phyloP scores from a whole-genome alignment of 2,888 invertebrate genomes.

The Eustalomyia histrio region DNA sequence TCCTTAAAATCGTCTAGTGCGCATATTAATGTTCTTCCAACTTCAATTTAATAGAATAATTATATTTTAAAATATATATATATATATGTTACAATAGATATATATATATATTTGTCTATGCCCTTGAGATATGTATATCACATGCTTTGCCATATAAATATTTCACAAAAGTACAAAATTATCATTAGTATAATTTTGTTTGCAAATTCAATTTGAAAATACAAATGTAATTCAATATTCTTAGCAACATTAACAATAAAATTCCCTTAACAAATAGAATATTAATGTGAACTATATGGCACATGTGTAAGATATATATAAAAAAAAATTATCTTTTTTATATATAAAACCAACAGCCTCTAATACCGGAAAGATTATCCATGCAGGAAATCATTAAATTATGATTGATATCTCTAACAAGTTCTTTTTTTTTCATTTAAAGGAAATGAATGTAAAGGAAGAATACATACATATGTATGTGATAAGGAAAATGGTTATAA shows the following conservation, averaged over 20 bases:
- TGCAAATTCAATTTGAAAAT: slow-evolving; percentile 26
- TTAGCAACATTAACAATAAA: slow-evolving; percentile 42
- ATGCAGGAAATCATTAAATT: slow-evolving; percentile 70
- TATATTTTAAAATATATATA: not conserved
- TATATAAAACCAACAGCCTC: slow-evolving; percentile 30
- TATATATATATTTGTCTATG: no score
- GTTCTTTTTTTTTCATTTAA: slow-evolving; percentile 18
- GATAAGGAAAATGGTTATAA: slow-evolving; percentile 42
- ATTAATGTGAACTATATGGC: not conserved
- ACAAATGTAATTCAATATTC: slow-evolving; percentile 49
- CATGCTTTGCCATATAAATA: not conserved
- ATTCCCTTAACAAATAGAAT: slow-evolving; percentile 26
- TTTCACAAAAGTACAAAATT: not conserved
- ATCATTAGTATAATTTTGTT: not conserved
- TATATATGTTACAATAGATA: no score
- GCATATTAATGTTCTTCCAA: slow-evolving; percentile 13
- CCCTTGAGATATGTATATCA: slow-evolving; percentile 11
- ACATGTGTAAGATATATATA: not conserved
- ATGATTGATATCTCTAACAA: slow-evolving; percentile 67
- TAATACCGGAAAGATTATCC: slow-evolving; percentile 67
- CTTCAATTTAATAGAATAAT: slow-evolving; percentile 19
- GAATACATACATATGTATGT: not conserved
- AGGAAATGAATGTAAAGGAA: not conserved
- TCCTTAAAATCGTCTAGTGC: slow-evolving; percentile 1
- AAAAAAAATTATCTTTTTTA: not conserved